A percentile compares a stretch with the other conserved stretches of the same genome.
Evolutionary conservation across 2,888 invertebrate genomes (phyloP).

Genomic region (Caenorhabditis sulstoni): DNA sequence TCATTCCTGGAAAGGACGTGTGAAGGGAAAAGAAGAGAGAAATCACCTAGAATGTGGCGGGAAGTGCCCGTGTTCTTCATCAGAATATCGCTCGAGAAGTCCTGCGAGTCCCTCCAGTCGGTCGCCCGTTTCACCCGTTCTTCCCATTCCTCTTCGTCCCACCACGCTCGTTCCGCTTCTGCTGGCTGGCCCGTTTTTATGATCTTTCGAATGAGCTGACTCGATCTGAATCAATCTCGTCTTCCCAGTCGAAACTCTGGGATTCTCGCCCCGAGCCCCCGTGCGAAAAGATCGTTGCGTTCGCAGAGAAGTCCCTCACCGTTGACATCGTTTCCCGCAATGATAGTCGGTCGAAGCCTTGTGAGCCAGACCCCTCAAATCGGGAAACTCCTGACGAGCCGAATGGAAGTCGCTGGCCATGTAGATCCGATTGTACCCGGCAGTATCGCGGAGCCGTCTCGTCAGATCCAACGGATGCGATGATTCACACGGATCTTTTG

Average conservation of each 20-base stretch:
- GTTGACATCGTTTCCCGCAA: slow-evolving; percentile 61
- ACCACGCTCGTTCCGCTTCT: slow-evolving; percentile 61
- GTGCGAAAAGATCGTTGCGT: no score
- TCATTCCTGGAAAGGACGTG: slow-evolving; percentile 70
- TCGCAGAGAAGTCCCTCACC: no score
- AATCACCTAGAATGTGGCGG: slow-evolving; percentile 54
- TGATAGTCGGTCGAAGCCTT: slow-evolving; percentile 57
- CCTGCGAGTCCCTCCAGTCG: slow-evolving; percentile 40
- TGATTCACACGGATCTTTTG: slow-evolving; percentile 62
- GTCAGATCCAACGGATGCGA: slow-evolving; percentile 63
- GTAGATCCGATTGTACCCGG: slow-evolving; percentile 68
- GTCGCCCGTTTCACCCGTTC: slow-evolving; percentile 24
- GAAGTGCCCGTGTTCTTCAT: slow-evolving; percentile 58
- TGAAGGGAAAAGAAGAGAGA: no score
- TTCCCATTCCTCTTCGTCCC: slow-evolving; percentile 66
- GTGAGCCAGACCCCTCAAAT: slow-evolving; percentile 60
- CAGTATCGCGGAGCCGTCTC: slow-evolving; percentile 56
- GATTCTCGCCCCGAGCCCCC: not conserved
- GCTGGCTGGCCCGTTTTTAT: slow-evolving; percentile 50
- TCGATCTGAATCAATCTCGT: slow-evolving; percentile 28
- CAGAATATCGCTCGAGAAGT: slow-evolving; percentile 24
- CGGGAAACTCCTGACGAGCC: slow-evolving; percentile 65
- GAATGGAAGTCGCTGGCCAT: slow-evolving; percentile 68
- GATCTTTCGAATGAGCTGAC: slow-evolving; percentile 52
- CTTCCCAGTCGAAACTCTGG: not conserved